Base-by-base conservation (phyloP, 2,888 invertebrate genomes). In the Lottia scabra region DNA sequence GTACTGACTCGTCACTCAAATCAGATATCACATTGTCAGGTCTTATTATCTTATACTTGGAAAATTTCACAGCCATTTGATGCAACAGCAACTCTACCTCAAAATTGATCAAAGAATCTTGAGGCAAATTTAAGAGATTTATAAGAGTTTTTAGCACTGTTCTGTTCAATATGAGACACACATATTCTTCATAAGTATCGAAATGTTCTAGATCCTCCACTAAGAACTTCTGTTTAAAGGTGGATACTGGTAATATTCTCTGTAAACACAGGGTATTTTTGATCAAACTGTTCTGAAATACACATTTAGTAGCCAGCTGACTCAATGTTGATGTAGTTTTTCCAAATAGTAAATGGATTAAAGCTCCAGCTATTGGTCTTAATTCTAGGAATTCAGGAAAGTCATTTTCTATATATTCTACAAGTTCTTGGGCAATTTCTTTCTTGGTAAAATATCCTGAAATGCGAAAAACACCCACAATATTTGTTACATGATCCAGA, bases 311-410 rank as follows among this genome's bases (percentile, higher is more conserved):
- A 0, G 84, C 79, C 19, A 84, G 77, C 74, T 87, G 87, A 64
- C 80, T 75, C 2, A 87, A 76, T 0, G 83, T 72, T 26, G 84
- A 78, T 26, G 83, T 80, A 4, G 81, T 81, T 64, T 80, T 77
- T 1, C 87, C 87, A 76, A 85, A 85, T 82, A 87, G 80, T 38
- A 82, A 77, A 62, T 78, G 76, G 5, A 85, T 70, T 26, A 86
- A 79, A 63, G 78, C 75, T 10, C 72, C 67, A 2, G 80, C 77
- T 38, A 82, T 76, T 12, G 78, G 71, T 26, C 77, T 77, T 12
- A 85, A 78, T 23, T 76, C 75, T 16, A 66, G 65, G 65, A 84
- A 81, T 62, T 84, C 84, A 6, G 82, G 80, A 56, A 86, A 85
- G 48, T 84, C 81, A 16, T 79, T 72, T 27, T 82, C 78, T 5